A percentile compares a stretch with the other conserved stretches of the same genome.
Conservation (phyloP, 1,140 invertebrate species). For the Platyura marginata region DNA sequence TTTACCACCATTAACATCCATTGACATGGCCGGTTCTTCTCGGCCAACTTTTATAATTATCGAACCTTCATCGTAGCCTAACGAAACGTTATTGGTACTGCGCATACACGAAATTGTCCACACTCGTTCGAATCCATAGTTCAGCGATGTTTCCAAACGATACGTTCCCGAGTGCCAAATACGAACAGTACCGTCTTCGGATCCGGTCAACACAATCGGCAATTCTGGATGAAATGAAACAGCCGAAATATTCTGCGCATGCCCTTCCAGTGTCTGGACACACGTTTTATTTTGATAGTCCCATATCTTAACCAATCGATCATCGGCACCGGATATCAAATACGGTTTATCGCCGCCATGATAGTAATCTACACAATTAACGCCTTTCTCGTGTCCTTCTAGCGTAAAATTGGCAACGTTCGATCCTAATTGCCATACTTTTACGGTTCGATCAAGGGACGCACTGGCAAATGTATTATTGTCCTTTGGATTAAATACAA, state of each 20-base stretch:
- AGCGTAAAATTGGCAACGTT: slow-evolving; percentile 95
- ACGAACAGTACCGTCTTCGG: slow-evolving; percentile 89
- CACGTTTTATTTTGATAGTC: slow-evolving; percentile 99
- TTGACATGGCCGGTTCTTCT: slow-evolving; percentile 97
- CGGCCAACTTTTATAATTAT: slow-evolving; percentile 94
- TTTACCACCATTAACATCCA: slow-evolving; percentile 95
- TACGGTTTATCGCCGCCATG: slow-evolving; percentile 99
- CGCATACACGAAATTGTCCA: slow-evolving; percentile 94
- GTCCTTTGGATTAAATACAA: slow-evolving; percentile 99
- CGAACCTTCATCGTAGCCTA: slow-evolving; percentile 97
- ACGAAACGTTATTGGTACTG: slow-evolving; percentile 90
- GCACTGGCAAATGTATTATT: slow-evolving; percentile 99
- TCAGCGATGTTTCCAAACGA: slow-evolving; percentile 85
- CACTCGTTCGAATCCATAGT: slow-evolving; percentile 95
- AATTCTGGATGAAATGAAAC: slow-evolving; percentile 94
- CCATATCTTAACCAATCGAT: slow-evolving; percentile 96
- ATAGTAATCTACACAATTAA: slow-evolving; percentile 99
- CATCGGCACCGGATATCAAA: slow-evolving; percentile 96
- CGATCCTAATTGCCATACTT: slow-evolving; percentile 96
- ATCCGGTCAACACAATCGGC: slow-evolving; percentile 92
- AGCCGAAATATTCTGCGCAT: slow-evolving; percentile 88
- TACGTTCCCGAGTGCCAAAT: slow-evolving; percentile 99
- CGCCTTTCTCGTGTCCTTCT: slow-evolving; percentile 97
- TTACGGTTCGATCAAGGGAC: slow-evolving; percentile 91
- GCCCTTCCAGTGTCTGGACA: slow-evolving; percentile 94